Conservation (phyloP, 1,140 invertebrate species). For the Pygmarrhopalites habei region DNA sequence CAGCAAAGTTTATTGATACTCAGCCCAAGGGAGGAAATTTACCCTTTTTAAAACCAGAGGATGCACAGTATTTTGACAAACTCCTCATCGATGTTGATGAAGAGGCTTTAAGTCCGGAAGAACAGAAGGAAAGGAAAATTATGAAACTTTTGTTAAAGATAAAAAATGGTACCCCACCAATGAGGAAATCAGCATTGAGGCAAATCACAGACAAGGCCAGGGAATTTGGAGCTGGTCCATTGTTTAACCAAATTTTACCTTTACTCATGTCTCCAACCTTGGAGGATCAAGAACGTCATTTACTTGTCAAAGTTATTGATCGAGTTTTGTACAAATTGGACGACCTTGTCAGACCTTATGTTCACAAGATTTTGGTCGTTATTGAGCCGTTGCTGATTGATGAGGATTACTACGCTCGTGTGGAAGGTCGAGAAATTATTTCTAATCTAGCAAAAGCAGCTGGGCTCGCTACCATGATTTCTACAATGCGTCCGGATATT, state of each 20-base stretch:
- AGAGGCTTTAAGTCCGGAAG: slow-evolving; percentile 87
- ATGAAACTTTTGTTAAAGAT: slow-evolving; percentile 98
- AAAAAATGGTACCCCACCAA: slow-evolving; percentile 98
- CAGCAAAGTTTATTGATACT: slow-evolving; percentile 84
- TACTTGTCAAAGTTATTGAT: slow-evolving; percentile 99
- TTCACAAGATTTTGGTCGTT: slow-evolving; percentile 98
- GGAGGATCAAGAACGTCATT: slow-evolving; percentile 98
- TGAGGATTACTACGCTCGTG: slow-evolving; percentile 99
- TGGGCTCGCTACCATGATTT: slow-evolving; percentile 99
- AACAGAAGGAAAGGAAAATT: slow-evolving; percentile 97
- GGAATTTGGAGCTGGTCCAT: slow-evolving; percentile 94
- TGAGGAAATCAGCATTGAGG: slow-evolving; percentile 93
- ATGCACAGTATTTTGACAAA: slow-evolving; percentile 99
- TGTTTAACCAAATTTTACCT: slow-evolving; percentile 98
- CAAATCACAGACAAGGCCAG: slow-evolving; percentile 98
- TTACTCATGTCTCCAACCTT: slow-evolving; percentile 98
- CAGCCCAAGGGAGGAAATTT: slow-evolving; percentile 88
- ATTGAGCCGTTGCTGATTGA: slow-evolving; percentile 98
- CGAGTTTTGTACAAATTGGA: slow-evolving; percentile 97
- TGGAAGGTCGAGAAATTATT: slow-evolving; percentile 98
- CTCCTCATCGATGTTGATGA: slow-evolving; percentile 95
- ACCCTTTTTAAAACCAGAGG: slow-evolving; percentile 98
- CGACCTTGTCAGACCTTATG: slow-evolving; percentile 96
- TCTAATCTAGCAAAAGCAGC: slow-evolving; percentile 99
- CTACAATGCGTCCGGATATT: slow-evolving; percentile 99